phyloP scores from a whole-genome alignment of 2,113 vertebrate genomes.

The Bufo bufo region DNA sequence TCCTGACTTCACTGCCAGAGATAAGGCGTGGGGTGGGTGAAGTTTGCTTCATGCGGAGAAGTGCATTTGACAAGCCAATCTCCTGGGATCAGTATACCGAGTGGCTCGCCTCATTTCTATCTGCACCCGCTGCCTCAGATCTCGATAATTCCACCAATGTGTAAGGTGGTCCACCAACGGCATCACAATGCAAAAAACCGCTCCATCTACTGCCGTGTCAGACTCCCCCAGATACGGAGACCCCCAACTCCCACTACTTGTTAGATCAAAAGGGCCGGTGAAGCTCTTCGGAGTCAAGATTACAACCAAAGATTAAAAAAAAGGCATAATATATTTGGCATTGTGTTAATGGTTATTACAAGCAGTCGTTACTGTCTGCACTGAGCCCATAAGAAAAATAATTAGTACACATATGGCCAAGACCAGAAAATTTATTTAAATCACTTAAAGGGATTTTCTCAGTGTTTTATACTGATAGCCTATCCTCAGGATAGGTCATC shows the following conservation, averaged over 20 bases:
- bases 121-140: neutral
- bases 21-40: neutral
- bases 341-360: neutral
- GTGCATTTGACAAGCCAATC: neutral
- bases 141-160: neutral
- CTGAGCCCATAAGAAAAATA: neutral
- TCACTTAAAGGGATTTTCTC: too few species aligned
- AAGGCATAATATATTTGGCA: neutral
- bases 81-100: neutral
- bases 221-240: neutral
- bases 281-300: neutral
- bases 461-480: too few species aligned
- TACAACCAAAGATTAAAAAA: neutral
- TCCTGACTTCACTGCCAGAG: neutral
- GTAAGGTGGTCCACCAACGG: neutral
- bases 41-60: neutral
- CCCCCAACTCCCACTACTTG: neutral
- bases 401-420: neutral
- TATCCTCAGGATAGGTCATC: too few species aligned
- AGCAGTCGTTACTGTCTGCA: neutral
- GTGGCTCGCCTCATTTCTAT: neutral
- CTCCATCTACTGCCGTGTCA: neutral
- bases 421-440: too few species aligned
- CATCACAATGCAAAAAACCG: neutral
- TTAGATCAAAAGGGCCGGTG: neutral